Base-by-base conservation (phyloP, 2,888 invertebrate genomes). In the Sclerodermus sp. region DNA sequence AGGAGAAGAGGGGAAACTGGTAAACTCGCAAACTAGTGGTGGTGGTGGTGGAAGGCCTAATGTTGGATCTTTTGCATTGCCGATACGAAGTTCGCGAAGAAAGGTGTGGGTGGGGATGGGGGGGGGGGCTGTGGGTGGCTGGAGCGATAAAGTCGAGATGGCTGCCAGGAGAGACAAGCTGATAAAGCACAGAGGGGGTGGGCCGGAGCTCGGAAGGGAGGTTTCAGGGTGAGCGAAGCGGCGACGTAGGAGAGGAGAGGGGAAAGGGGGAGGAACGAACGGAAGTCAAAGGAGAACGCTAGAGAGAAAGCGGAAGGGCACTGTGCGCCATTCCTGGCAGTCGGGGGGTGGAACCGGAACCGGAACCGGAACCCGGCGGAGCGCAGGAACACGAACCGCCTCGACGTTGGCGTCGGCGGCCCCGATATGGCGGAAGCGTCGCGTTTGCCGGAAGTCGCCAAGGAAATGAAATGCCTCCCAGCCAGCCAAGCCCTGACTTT, bases 401-500 rank as follows among this genome's bases (percentile, higher is more conserved):
- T 65, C 62, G 64, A 60, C 65, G 62, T 56, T 55, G 60, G 49
- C 61, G 65, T 58, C 58, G 59, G 57, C 67, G 65, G 58, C 60
- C 59, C 58, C 70, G 68, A 71, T 67, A 73, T 67, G 68, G 68
- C 76, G 76, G 76, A 77, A 76, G 75, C 74, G 71, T 73, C 73
- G 74, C 71, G 74, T 74, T 77, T 73, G 71, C 74, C 76, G 76
- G 76, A 76, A 76, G 76, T 75, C 71, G 70, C 70, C 68, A 66
- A 73, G 76, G 76, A 77, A 77, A 77, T 77, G 75, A 77, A 77
- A 75, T 72, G 68, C 72, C 72, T 66, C 70, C 63, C 64, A 57
- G 59, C 56, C 59, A 51, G 52, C 60, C 54, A 55, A 53, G 53
- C 60, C 57, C 60, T 23, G 23, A 23, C 23, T 23, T 23, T 23